phyloP scores from a whole-genome alignment of 2,113 vertebrate species.

The Oncorhynchus mykiss region DNA sequence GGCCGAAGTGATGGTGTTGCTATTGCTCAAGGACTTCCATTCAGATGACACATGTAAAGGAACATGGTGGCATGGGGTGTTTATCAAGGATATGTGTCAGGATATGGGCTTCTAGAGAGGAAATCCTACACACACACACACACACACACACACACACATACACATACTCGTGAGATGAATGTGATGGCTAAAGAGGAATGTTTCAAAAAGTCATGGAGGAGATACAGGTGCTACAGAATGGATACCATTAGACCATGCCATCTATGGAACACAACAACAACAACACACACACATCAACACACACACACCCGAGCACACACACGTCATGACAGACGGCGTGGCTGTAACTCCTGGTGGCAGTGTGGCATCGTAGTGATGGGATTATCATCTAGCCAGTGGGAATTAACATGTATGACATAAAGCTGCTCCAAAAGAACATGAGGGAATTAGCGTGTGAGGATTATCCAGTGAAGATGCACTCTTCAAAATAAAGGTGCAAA shows the following conservation, averaged over 20 bases:
- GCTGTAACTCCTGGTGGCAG: too few species aligned
- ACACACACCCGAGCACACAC: not conserved
- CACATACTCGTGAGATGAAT: not conserved
- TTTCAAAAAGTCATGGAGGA: not conserved
- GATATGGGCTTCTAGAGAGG: too few species aligned
- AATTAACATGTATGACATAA: too few species aligned
- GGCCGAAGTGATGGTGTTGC: too few species aligned
- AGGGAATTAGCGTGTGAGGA: not conserved
- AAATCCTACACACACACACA: not conserved
- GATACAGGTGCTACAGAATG: not conserved
- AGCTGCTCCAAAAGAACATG: not conserved
- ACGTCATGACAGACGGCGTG: not conserved
- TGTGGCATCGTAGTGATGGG: too few species aligned
- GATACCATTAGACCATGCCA: too few species aligned
- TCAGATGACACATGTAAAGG: not conserved
- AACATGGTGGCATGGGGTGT: not conserved
- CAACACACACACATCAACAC: too few species aligned
- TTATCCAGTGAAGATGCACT: too few species aligned
- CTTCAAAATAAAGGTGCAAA: too few species aligned
- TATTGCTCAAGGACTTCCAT: not conserved
- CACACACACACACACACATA: not conserved
- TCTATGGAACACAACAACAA: not conserved
- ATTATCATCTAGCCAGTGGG: too few species aligned
- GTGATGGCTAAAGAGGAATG: not conserved
- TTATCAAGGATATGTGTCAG: too few species aligned